Base-by-base conservation (phyloP, 2,888 invertebrate species). In the Chrysolina haemoptera region DNA sequence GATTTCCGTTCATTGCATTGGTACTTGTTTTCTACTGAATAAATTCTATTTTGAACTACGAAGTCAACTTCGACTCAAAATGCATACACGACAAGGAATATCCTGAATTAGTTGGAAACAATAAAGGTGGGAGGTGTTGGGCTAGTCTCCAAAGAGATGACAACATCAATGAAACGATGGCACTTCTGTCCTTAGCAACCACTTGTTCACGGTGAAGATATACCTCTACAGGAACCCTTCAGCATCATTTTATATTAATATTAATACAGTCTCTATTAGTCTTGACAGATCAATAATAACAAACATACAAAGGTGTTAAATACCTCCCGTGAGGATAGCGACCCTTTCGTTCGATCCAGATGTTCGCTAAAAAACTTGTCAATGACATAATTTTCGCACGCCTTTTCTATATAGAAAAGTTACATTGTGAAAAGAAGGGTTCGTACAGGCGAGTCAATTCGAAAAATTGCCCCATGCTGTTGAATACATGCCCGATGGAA, bases 311-410 rank as follows among this genome's bases (percentile, higher is more conserved):
- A 77, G 73, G 79, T 77, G 76, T 76, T 73, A 72, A 71, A 78
- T 78, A 75, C 79, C 79, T 76, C 77, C 79, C 76, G 77, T 70
- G 73, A 76, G 68, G 74, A 41, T 53, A 73, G 59, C 71, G 74
- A 73, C 76, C 78, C 76, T 75, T 73, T 65, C 55, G 59, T 20
- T 53, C 16, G 27, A 62, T 72, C 74, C 79, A 77, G 77, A 79
- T 79, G 79, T 75, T 75, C 71, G 62, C 63, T 67, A 82, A 82
- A 80, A 82, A 80, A 80, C 74, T 79, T 80, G 81, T 82, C 84
- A 83, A 84, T 84, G 84, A 84, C 82, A 83, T 84, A 84, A 85
- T 85, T 84, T 84, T 84, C 84, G 83, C 84, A 84, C 84, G 85
- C 85, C 85, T 84, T 84, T 79, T 85, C 81, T 82, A 81, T 83